Evolutionary conservation across 2,113 vertebrate genomes (phyloP).

Genomic region (Zingel zingel): DNA sequence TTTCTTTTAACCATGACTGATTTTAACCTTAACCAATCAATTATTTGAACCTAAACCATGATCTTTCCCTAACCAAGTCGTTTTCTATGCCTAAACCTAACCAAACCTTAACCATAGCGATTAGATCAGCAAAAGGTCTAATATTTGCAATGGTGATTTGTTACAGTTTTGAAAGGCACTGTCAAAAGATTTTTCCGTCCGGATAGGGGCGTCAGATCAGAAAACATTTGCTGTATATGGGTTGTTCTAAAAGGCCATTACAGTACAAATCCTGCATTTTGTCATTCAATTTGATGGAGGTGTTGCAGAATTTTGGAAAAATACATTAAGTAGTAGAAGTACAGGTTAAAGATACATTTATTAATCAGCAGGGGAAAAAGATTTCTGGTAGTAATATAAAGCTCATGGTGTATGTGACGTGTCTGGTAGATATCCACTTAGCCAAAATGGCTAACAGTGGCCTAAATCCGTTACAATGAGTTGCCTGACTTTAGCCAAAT

Average conservation of each 20-base stretch:
- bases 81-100: not conserved
- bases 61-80: not conserved
- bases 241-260: not conserved
- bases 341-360: not conserved
- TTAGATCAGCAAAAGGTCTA: too few relatives aligned
- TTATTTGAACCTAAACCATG: not conserved
- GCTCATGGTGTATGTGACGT: not conserved
- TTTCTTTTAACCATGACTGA: not conserved
- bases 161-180: not conserved
- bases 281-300: not conserved
- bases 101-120: not conserved
- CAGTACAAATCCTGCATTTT: not conserved
- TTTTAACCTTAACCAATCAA: not conserved
- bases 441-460: constrained; percentile 31
- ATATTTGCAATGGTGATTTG: too few relatives aligned
- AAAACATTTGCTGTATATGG: not conserved
- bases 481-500: constrained; percentile 50
- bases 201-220: not conserved
- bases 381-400: not conserved
- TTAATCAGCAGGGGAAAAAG: not conserved
- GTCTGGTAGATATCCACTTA: constrained; percentile 9
- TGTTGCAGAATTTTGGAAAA: not conserved
- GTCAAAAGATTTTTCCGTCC: not conserved
- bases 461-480: constrained; percentile 49
- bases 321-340: not conserved